Conservation (phyloP, 2,888 invertebrate species). For the Andrena marginata region DNA sequence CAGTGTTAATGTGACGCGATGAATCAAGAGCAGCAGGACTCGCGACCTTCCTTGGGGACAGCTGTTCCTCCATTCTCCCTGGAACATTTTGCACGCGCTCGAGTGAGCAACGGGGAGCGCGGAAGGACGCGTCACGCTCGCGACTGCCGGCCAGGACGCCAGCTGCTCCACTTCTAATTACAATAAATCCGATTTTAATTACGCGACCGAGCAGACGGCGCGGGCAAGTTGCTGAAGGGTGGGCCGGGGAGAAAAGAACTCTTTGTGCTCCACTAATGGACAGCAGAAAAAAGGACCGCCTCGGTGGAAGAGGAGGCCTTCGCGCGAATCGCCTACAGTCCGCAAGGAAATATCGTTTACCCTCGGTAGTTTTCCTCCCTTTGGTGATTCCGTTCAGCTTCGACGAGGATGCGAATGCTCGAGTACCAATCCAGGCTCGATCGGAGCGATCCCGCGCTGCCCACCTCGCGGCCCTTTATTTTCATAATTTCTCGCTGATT, state of each 20-base stretch:
- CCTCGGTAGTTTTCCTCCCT: slow-evolving; percentile 2
- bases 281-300: slow-evolving; percentile 22
- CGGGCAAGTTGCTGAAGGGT: not conserved
- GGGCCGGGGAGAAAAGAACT: slow-evolving; percentile 10
- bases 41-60: slow-evolving; percentile 1
- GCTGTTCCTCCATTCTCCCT: not conserved
- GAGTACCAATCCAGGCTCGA: not conserved
- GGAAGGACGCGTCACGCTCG: not conserved
- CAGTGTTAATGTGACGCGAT: not conserved
- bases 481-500: not conserved
- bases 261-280: slow-evolving; percentile 51
- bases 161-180: slow-evolving; percentile 72
- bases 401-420: slow-evolving; percentile 5
- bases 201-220: slow-evolving; percentile 51
- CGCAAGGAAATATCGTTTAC: slow-evolving; percentile 38
- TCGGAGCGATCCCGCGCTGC: not conserved
- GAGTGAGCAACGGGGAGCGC: not conserved
- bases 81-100: not conserved
- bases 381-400: not conserved
- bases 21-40: slow-evolving; percentile 13
- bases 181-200: slow-evolving; percentile 78
- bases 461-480: not conserved
- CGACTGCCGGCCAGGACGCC: slow-evolving; percentile 13
- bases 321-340: not conserved
- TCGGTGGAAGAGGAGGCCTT: not conserved